Conservation (phyloP, 2,113 vertebrate genomes). For the Burhinus oedicnemus region DNA sequence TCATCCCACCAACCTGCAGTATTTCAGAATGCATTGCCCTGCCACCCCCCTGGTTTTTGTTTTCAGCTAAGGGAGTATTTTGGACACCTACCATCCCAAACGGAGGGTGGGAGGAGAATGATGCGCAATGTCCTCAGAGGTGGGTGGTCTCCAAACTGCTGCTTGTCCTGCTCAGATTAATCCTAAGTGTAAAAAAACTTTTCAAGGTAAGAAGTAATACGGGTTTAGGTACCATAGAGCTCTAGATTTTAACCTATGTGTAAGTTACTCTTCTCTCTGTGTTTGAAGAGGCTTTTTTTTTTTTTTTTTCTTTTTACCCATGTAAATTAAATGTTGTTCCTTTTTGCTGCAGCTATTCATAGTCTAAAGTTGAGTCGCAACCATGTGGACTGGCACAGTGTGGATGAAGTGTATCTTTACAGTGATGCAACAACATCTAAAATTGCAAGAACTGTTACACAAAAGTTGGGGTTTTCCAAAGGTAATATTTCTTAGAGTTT, state of each 20-base stretch:
- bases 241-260: background rate
- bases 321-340: background rate
- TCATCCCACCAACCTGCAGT: background rate
- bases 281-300: background rate
- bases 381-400: conserved; percentile 96
- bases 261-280: background rate
- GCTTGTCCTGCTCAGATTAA: background rate
- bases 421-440: conserved; percentile 98
- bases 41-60: background rate
- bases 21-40: background rate
- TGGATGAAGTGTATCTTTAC: conserved; percentile 97
- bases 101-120: background rate
- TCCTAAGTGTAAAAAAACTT: background rate
- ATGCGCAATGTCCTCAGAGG: background rate
- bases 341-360: conserved; percentile 84
- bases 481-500: conserved; percentile 74
- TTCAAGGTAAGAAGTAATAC: background rate
- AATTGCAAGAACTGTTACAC: conserved; percentile 94
- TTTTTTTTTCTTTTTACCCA: background rate
- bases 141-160: background rate
- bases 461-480: conserved; percentile 98
- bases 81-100: background rate
- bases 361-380: conserved; percentile 93
- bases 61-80: background rate
- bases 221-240: background rate